A percentile compares a stretch with the other conserved stretches of the same genome.
Evolutionary conservation across 2,113 vertebrate genomes (phyloP).

Genomic region (Sturnira hondurensis): DNA sequence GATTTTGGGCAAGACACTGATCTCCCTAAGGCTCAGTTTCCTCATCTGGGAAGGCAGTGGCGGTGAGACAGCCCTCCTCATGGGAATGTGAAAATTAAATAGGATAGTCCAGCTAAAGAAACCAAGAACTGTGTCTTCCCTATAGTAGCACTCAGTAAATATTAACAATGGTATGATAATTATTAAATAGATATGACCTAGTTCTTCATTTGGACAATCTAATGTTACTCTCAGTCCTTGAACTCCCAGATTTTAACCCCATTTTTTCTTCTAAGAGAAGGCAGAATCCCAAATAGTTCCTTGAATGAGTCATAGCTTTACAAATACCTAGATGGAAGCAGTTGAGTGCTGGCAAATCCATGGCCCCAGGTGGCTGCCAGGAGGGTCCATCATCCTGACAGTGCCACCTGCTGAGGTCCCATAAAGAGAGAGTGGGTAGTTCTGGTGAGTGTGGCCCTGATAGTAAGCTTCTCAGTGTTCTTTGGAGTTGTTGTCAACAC

Average conservation of each 20-base stretch:
- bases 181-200: not conserved
- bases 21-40: not conserved
- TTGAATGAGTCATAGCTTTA: not conserved
- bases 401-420: no score
- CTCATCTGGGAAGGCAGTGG: not conserved
- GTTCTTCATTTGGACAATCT: not conserved
- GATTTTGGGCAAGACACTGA: not conserved
- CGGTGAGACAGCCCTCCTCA: not conserved
- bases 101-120: not conserved
- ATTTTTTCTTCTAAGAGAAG: not conserved
- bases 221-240: not conserved
- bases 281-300: not conserved
- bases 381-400: fast-evolving
- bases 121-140: not conserved
- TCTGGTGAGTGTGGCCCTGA: fast-evolving
- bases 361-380: not conserved
- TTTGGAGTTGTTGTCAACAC: not conserved
- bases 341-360: not conserved
- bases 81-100: not conserved
- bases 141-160: not conserved
- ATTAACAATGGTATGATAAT: not conserved
- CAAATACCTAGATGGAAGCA: not conserved
- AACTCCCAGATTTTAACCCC: not conserved
- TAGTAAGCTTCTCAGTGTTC: not conserved
- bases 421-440: not conserved